Evolutionary conservation across 2,888 invertebrate genomes (phyloP).

Genomic region (Blastobasis lacticolella): DNA sequence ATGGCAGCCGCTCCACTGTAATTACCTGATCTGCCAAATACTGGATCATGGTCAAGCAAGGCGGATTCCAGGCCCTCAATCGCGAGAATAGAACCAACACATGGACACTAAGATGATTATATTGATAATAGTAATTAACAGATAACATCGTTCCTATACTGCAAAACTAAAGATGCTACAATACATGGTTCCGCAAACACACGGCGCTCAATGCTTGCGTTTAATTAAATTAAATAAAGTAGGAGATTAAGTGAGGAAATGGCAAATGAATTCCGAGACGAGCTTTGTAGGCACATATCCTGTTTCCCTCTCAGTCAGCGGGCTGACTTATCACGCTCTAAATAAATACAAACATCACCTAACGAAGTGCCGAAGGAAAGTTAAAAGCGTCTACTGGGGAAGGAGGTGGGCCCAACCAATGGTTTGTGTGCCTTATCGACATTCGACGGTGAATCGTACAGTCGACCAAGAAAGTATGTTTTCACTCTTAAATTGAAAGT

Average conservation of each 20-base stretch:
- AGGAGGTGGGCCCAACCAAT: constrained; percentile 33
- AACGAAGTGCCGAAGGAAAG: constrained; percentile 68
- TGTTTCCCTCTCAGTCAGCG: constrained; percentile 50
- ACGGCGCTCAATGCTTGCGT: not conserved
- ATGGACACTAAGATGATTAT: too few relatives aligned
- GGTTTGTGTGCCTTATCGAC: constrained; percentile 2
- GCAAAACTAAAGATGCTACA: too few relatives aligned
- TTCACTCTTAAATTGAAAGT: too few relatives aligned
- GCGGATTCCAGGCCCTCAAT: too few relatives aligned
- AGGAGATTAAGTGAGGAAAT: constrained; percentile 19
- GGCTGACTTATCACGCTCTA: constrained; percentile 62
- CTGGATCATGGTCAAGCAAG: too few relatives aligned
- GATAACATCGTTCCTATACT: too few relatives aligned
- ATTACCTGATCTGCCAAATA: too few relatives aligned
- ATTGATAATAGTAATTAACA: too few relatives aligned
- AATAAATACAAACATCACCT: constrained; percentile 64
- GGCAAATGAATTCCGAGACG: constrained; percentile 36
- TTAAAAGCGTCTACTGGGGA: constrained; percentile 58
- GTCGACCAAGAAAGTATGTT: too few relatives aligned
- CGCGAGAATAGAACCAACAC: too few relatives aligned
- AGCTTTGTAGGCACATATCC: constrained; percentile 42
- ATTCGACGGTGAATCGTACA: too few relatives aligned
- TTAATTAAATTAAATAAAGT: constrained; percentile 12
- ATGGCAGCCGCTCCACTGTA: too few relatives aligned
- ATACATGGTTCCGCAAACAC: not conserved